A percentile compares a stretch with the other conserved stretches of the same genome.
These are phyloP conservation scores for Neoaliturus tenellus DNA, from an alignment of 2,888 invertebrate genomes.

Conservation along the genomic window DNA sequence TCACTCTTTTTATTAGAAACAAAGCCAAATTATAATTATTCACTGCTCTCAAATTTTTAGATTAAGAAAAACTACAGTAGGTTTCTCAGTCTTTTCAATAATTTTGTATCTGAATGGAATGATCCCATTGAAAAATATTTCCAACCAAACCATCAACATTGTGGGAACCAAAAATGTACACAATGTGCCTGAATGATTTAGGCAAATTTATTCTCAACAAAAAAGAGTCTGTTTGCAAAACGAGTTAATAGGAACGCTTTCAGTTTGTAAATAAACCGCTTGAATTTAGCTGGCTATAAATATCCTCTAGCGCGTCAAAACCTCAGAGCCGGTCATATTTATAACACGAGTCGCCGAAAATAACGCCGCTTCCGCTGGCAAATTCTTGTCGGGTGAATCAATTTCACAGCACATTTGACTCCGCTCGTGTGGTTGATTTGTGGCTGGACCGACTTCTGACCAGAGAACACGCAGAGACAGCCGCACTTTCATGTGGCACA, in stretches of 20 bases:
- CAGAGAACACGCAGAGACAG: background rate
- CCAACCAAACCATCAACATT: no score
- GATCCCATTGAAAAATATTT: no score
- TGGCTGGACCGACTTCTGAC: background rate
- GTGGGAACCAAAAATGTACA: background rate
- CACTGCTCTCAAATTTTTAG: no score
- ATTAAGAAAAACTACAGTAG: no score
- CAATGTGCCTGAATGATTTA: background rate
- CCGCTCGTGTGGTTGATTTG: constrained; percentile 25
- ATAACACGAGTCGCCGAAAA: constrained; percentile 36
- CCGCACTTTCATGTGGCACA: background rate
- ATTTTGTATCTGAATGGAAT: no score
- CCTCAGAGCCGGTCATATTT: constrained; percentile 21
- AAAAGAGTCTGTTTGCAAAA: constrained; percentile 20
- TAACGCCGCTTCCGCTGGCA: constrained; percentile 39
- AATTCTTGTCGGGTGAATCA: constrained; percentile 47
- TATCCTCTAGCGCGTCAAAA: constrained; percentile 40
- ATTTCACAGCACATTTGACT: constrained; percentile 33
- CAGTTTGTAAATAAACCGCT: constrained; percentile 48
- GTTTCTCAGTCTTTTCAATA: no score
- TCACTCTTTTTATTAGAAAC: no score
- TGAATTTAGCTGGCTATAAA: constrained; percentile 45
- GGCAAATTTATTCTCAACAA: background rate
- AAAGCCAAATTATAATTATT: no score
- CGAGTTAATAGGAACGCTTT: constrained; percentile 28